A percentile compares a stretch with the other conserved stretches of the same genome.
phyloP scores from a whole-genome alignment of 1,140 invertebrate genomes.

The Anadara kagoshimensis region DNA sequence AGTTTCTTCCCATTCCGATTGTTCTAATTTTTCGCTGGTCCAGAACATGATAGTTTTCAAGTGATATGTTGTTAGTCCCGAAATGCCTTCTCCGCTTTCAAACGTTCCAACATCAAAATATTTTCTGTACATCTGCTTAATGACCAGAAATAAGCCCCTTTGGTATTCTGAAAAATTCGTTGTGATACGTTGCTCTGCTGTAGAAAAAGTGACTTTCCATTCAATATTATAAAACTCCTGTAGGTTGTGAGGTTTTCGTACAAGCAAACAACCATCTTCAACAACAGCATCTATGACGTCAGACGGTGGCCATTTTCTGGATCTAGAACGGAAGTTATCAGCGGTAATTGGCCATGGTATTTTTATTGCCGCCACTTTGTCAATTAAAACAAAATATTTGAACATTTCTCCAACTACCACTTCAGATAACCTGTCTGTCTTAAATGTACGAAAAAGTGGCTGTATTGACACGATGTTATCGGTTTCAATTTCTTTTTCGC shows the following conservation, averaged over 20 bases:
- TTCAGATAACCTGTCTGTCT: not conserved
- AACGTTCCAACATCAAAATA: too few species aligned
- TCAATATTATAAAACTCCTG: too few species aligned
- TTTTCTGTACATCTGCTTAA: too few species aligned
- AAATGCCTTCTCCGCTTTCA: too few species aligned
- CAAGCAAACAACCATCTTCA: slow-evolving; percentile 15
- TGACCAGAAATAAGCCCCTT: too few species aligned
- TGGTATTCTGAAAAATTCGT: too few species aligned
- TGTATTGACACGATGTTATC: not conserved
- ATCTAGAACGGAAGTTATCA: not conserved
- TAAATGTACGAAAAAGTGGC: slow-evolving; percentile 8
- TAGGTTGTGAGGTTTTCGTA: not conserved
- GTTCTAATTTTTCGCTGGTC: too few species aligned
- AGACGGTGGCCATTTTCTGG: slow-evolving; percentile 10
- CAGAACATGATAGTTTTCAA: too few species aligned
- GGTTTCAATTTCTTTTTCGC: slow-evolving; percentile 12
- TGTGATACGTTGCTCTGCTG: too few species aligned
- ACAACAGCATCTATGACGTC: slow-evolving; percentile 5
- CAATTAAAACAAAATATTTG: slow-evolving; percentile 10
- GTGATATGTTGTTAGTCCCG: too few species aligned
- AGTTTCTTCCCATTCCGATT: too few species aligned
- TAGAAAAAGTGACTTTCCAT: too few species aligned
- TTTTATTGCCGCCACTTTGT: slow-evolving; percentile 21
- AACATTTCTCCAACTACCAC: not conserved
- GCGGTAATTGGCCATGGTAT: slow-evolving; percentile 1